Base-by-base conservation (phyloP, 1,140 invertebrate genomes). In the Hyposmocoma kahamanoa region DNA sequence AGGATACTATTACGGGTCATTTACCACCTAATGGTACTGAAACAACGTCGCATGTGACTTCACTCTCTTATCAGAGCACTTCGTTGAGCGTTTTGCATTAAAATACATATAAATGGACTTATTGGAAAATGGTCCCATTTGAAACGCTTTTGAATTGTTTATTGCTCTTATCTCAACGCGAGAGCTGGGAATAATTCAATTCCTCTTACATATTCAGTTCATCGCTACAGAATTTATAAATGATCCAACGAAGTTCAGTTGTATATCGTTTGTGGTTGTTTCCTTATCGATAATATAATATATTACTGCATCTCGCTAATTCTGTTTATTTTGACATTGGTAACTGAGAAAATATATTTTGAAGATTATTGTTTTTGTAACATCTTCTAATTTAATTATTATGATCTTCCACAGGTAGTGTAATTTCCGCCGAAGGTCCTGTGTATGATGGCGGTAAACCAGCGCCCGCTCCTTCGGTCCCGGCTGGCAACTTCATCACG, bases 401-500 rank as follows among this genome's bases (percentile, higher is more conserved):
- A 21, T 1, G 2, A 21, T 50, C 28, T 50, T 49, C 76, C 75
- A 26, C 76, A 80, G 74, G 58, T 65, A 54, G 46, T 32, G 6
- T 57, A 45, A 46, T 51, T 45, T 52, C 53, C 43, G 57, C 62
- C 38, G 50, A 64, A 43, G 59, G 70, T 36, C 60, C 64, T 47
- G 47, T 73, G 15, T 73, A 64, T 47, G 57, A 65, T 63, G 69
- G 65, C 4, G 60, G 59, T 22, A 56, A 56, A 15, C 57, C 47
- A 1, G 47, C 59, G 2, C 51, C 45, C 50, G 44, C 20, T 15
- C 50, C 13, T 10, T 52, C 59, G 34, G 53, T 59, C 30, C 55
- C 65, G 10, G 58, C 50, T 8, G 59, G 56, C 24, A 72, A 83
- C 52, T 88, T 89, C 51, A 84, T 91, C 30, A 92, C 92, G 15